Evolutionary conservation across 2,113 vertebrate genomes (phyloP).

Genomic region (Malurus alboscapulatus): DNA sequence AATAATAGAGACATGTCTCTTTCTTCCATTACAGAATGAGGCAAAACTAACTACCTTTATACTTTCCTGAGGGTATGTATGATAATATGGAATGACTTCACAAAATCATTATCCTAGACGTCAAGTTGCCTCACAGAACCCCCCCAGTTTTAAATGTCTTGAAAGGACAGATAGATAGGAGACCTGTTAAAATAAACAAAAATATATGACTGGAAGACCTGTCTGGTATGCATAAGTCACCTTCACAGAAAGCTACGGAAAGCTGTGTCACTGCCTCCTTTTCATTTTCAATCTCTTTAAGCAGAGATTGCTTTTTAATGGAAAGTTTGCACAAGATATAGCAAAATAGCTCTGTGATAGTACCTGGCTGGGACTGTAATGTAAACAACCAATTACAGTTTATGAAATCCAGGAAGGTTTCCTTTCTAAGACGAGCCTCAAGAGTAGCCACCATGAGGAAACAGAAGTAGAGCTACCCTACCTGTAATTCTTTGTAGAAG

Average conservation of each 20-base stretch:
- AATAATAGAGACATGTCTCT: neutral
- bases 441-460: neutral
- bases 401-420: neutral
- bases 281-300: neutral
- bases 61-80: neutral
- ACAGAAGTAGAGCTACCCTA: neutral
- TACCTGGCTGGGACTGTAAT: neutral
- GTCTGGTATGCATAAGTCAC: neutral
- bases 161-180: neutral
- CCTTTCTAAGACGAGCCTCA: neutral
- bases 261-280: neutral
- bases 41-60: neutral
- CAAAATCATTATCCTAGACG: neutral
- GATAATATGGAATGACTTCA: neutral
- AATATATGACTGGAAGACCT: neutral
- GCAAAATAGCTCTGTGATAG: neutral
- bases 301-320: neutral
- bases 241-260: neutral
- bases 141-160: neutral
- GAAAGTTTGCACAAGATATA: neutral
- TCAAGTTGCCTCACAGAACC: neutral
- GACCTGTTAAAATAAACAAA: neutral
- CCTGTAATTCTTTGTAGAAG: neutral
- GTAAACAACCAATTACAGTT: neutral
- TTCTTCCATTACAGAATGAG: neutral